A percentile compares a stretch with the other conserved stretches of the same genome.
These are phyloP conservation scores for Capitulum mitella DNA, from an alignment of 2,888 invertebrate genomes.

Conservation along the genomic window DNA sequence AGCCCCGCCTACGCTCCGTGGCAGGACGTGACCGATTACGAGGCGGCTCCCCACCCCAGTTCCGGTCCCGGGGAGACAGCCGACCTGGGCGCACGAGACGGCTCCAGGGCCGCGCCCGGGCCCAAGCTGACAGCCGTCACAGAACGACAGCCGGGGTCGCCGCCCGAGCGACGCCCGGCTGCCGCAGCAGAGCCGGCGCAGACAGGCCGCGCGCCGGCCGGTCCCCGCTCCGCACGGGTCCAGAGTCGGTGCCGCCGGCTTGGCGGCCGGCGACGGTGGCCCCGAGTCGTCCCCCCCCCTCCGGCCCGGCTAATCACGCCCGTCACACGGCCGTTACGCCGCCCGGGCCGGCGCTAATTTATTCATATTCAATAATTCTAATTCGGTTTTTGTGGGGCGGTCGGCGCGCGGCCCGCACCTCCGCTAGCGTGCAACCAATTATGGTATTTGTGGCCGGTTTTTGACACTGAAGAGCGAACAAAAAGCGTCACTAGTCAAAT, in stretches of 20 bases:
- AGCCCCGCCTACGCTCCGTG: no score
- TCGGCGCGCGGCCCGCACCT: background rate
- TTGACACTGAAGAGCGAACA: constrained; percentile 21
- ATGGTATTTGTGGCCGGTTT: constrained; percentile 19
- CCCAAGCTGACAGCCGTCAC: no score
- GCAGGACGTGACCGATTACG: no score
- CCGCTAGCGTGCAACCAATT: constrained; percentile 18
- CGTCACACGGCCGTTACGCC: background rate
- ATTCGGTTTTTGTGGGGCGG: constrained; percentile 3
- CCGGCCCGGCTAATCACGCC: background rate
- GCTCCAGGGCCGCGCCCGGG: no score
- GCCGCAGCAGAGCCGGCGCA: background rate
- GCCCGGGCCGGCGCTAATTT: background rate
- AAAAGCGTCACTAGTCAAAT: constrained; percentile 19
- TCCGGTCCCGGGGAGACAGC: no score
- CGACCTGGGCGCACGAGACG: no score
- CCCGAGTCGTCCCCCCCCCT: background rate
- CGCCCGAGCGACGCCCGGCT: background rate
- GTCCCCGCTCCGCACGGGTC: background rate
- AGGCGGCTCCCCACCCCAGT: no score
- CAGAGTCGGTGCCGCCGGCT: no score
- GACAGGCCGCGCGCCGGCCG: background rate
- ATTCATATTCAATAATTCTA: constrained; percentile 24
- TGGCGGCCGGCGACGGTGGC: no score
- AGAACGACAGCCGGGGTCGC: background rate